Evolutionary conservation across 2,113 vertebrate species (phyloP), one percentile per base, ranked within the genome.

Genomic region (Myotis brandtii): DNA sequence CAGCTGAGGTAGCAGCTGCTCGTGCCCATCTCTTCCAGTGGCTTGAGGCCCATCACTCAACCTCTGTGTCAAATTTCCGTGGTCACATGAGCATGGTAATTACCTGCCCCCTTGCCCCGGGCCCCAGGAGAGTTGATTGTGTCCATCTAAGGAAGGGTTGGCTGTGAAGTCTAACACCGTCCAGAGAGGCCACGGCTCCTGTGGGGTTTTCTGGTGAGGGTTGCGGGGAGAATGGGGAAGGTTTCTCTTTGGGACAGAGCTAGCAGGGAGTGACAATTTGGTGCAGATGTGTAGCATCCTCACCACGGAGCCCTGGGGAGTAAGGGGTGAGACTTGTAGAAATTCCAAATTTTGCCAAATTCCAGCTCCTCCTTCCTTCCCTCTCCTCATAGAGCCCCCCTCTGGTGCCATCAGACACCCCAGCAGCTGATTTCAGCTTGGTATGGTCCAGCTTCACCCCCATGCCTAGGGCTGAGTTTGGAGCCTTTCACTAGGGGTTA

Each of bases 311-410:
- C 84, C 73, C 85, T 50, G 37, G 46, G 9, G 25, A 73, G 14
- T 69, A 80, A 84, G 32, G 54, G 89, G 50, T 56, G 40, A 92
- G 30, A 89, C 32, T 8, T 66, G 4, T 2, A 67, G 77, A 94
- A 95, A 93, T 34, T 20, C 67, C 13, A 94, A 95, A 93, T 34
- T 20, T 62, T 21, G 48, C 46, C 37, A 46, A 64, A 50, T 70
- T 48, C 52, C 27, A 90, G 67, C 40, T 70, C 37, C 32, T 87
- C 13, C 56, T 81, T 75, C 34, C 80, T 46, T 91, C 34, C 34
- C 23, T 87, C 16, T 18, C 37, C 69, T 69, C 40, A 69, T 2
- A 27, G 13, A 81, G n/a, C 9, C 48, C 64, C 34, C 21, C 48
- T 20, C 50, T 62, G 50, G 10, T 56, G 54, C 27, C 48, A 30